Base-by-base conservation (phyloP, 1,140 invertebrate species). In the Popillia japonica region DNA sequence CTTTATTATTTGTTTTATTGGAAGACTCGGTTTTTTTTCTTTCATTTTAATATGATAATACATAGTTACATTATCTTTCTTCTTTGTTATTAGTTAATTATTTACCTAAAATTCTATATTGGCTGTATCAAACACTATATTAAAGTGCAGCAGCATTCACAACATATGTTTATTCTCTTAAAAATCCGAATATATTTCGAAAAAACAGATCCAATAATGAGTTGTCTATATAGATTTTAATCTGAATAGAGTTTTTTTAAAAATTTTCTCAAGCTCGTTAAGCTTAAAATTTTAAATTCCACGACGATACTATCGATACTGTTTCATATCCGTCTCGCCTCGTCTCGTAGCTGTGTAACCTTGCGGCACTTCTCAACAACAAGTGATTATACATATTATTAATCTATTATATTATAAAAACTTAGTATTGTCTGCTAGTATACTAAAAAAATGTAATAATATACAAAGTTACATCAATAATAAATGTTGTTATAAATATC, bases 1-100 rank as follows among this genome's bases (percentile, higher is more conserved):
- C 83, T 83, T 86, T 83, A 86, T 86, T 86, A 86, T 86, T 85
- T 86, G 85, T 86, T 84, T 85, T 85, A 83, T 80, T 86, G 85
- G 85, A 86, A 86, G 85, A 86, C 85, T 85, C 81, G 83, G 85
- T 86, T 85, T 83, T 48, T 48, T 48, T 48, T 48, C n/a, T n/a
- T n/a, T n/a, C n/a, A n/a, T n/a, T 48, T 9, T 11, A 48, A 14
- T 48, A 48, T 48, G 23, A 27, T 64, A 64, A 64, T 64, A n/a
- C n/a, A n/a, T n/a, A 22, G 23, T 85, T 83, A 81, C 81, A 83
- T 85, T 84, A 78, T 82, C 76, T n/a, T n/a, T n/a, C n/a, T n/a
- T n/a, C n/a, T n/a, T n/a, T n/a, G n/a, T n/a, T n/a, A n/a, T n/a
- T n/a, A n/a, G n/a, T n/a, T n/a, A n/a, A n/a, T n/a, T 79, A 78